Conservation (phyloP, 2,113 vertebrate species). For the Noturus placidus region DNA sequence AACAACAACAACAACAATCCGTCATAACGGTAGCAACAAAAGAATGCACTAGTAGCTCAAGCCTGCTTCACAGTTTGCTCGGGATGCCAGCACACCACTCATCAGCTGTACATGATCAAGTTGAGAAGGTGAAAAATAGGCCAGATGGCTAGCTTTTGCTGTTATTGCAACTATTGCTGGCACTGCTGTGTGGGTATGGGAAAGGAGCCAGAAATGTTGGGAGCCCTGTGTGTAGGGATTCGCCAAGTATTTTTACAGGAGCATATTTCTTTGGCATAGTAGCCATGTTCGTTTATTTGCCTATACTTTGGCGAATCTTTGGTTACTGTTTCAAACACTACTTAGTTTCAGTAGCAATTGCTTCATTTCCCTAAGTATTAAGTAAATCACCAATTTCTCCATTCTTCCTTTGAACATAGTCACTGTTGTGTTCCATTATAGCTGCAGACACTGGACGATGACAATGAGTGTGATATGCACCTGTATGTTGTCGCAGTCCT, state of each 20-base stretch:
- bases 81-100: not conserved
- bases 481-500: not conserved
- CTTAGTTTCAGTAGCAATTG: not conserved
- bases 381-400: not conserved
- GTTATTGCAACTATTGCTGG: constrained; percentile 7
- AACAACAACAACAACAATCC: not conserved
- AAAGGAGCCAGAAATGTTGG: not conserved
- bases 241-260: not conserved
- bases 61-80: not conserved
- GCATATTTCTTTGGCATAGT: not conserved
- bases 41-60: not conserved
- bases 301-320: not conserved
- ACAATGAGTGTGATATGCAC: not conserved
- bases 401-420: not conserved
- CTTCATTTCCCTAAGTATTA: not conserved
- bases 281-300: not conserved
- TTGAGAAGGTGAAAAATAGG: not conserved
- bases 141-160: constrained; percentile 11
- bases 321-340: not conserved
- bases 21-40: not conserved
- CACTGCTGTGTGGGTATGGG: not conserved
- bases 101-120: not conserved
- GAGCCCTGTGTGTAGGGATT: not conserved
- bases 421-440: not conserved
- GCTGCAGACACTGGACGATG: not conserved